These are phyloP conservation scores for Magallana gigas DNA, from an alignment of 1,140 invertebrate genomes.

Conservation along the genomic window DNA sequence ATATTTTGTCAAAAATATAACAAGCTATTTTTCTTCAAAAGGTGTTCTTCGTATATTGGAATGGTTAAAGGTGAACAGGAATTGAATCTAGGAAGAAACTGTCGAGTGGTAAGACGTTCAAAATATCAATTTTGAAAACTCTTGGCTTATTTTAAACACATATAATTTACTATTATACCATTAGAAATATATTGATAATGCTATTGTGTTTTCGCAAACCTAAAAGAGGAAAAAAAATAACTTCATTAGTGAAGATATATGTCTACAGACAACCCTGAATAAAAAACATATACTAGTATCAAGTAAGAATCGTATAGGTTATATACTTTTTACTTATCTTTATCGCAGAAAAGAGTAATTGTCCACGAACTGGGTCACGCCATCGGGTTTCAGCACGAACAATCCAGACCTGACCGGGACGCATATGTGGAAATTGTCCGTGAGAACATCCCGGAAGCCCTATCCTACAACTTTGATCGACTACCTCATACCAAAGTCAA, in stretches of 20 bases:
- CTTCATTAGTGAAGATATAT: too few species aligned
- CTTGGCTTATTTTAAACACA: too few species aligned
- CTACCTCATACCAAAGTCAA: conserved; percentile 95
- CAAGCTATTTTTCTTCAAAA: background rate
- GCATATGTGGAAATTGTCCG: conserved; percentile 72
- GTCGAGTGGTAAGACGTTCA: conserved; percentile 60
- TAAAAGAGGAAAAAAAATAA: too few species aligned
- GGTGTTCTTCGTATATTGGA: conserved; percentile 68
- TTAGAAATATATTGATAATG: too few species aligned
- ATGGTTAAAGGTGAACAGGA: conserved; percentile 65
- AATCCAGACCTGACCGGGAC: conserved; percentile 78
- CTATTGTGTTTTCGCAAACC: too few species aligned
- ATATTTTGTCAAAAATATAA: too few species aligned
- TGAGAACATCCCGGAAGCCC: conserved; percentile 66
- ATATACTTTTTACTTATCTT: background rate
- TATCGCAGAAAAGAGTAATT: conserved; percentile 65
- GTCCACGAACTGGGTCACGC: conserved; percentile 77
- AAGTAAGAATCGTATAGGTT: background rate
- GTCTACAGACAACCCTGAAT: too few species aligned
- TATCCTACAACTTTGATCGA: conserved; percentile 98
- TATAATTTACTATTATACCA: too few species aligned
- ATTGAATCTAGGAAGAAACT: conserved; percentile 61
- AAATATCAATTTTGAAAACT: too few species aligned
- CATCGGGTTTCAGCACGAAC: conserved; percentile 83
- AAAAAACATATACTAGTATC: too few species aligned